Evolutionary conservation across 2,113 vertebrate species (phyloP), one percentile per base, ranked within the genome.

Genomic region (Tragelaphus scriptus): DNA sequence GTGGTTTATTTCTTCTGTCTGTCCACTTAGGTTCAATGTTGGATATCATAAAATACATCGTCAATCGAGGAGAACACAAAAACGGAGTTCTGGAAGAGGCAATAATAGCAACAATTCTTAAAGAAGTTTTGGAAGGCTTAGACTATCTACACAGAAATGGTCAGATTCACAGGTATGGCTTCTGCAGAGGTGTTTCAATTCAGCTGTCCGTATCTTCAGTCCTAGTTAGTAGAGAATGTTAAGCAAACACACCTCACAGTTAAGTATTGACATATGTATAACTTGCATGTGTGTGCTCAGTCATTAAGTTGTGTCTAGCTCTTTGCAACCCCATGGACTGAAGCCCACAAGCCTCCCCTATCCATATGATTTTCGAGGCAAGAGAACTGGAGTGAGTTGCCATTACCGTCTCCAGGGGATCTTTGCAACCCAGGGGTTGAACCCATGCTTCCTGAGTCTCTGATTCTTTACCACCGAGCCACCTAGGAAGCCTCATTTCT

Each of bases 141-240:
- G 99, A 99, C 98, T 99, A 99, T 98, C 99, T 99, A 36, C 99
- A 99, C 98, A 99, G 99, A 98, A 99, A 99, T 26, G 99, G 99
- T 87, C 99, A 99, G 98, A 99, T 99, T 98, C 99, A 99, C 99
- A 99, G 99, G 99, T 99, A 99, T 49, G 98, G 75, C 32, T 13
- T 56, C 56, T 81, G 32, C 5, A 59, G 53, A 92, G 26, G 40
- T 65, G 26, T 90, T 94, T 75, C 47, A 81, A 61, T 87, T 95
- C 55, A 87, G 15, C 36, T 55, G 3, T 85, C 79, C 32, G 1
- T 68, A 9, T 61, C 32, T 40, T 68, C 40, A 79, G 75, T 7
- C n/a, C 32, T 86, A 49, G 55, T 80, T 80, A 59, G 0, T 97
- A 80, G 88, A 95, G 65, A 75, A 53, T 63, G 21, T 71, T 68